Evolutionary conservation across 2,113 vertebrate species (phyloP).

Genomic region (Andinoacara biseriatus): DNA sequence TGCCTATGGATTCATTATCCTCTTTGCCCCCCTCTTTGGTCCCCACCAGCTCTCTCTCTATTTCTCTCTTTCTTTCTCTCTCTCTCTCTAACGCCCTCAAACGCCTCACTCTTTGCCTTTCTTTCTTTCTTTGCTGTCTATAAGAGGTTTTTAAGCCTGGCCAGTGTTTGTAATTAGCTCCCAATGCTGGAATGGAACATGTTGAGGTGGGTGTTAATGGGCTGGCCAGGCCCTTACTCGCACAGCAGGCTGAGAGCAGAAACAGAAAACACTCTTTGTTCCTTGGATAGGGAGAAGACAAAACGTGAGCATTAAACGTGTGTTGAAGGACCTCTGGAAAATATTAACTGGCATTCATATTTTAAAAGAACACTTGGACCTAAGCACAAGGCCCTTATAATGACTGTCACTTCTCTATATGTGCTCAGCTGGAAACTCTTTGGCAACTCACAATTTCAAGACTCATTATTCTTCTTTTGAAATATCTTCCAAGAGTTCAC

Average conservation of each 20-base stretch:
- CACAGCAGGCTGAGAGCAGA: slow-evolving; percentile 86
- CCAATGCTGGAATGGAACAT: slow-evolving; percentile 90
- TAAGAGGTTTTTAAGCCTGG: slow-evolving; percentile 88
- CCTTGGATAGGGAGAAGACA: slow-evolving; percentile 72
- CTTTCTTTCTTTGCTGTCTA: slow-evolving; percentile 87
- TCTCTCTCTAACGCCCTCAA: slow-evolving; percentile 82
- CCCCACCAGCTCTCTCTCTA: slow-evolving; percentile 81
- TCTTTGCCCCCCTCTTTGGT: slow-evolving; percentile 83
- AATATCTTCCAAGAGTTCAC: slow-evolving; percentile 22
- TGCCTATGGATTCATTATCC: slow-evolving; percentile 99
- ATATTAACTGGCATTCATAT: slow-evolving; percentile 78
- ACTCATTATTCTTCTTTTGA: background rate
- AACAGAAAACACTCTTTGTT: slow-evolving; percentile 85
- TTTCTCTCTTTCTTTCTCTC: slow-evolving; percentile 86
- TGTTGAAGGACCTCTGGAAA: slow-evolving; percentile 78
- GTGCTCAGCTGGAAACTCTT: slow-evolving; percentile 63
- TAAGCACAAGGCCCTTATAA: slow-evolving; percentile 62
- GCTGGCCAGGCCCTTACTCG: slow-evolving; percentile 83
- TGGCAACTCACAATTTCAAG: slow-evolving; percentile 44
- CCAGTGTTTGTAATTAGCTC: slow-evolving; percentile 97
- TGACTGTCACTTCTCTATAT: slow-evolving; percentile 61
- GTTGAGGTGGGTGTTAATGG: slow-evolving; percentile 90
- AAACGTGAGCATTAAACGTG: slow-evolving; percentile 75
- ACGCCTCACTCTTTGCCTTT: slow-evolving; percentile 80
- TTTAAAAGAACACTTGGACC: slow-evolving; percentile 69